Percentiles rank a stretch among this genome's conserved stretches.
phyloP scores from a whole-genome alignment of 2,888 invertebrate genomes.

The Pogonocherus hispidulus region DNA sequence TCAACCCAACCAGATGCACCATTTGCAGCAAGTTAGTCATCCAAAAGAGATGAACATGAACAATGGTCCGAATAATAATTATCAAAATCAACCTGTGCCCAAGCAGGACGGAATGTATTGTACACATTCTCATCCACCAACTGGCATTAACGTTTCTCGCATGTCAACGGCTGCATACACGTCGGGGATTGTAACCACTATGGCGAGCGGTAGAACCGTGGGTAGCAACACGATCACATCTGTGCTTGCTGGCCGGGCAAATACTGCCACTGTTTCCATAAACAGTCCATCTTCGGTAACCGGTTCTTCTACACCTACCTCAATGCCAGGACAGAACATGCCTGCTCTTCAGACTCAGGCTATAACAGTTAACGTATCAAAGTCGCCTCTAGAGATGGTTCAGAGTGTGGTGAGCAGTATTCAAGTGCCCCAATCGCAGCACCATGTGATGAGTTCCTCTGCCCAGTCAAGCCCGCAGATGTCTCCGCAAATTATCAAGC shows the following conservation, averaged over 20 bases:
- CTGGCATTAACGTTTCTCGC: not conserved
- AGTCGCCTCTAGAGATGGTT: conserved; percentile 83
- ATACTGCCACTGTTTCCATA: conserved; percentile 83
- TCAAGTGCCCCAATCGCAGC: conserved; percentile 71
- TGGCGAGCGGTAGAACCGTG: conserved; percentile 82
- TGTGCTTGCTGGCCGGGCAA: conserved; percentile 82
- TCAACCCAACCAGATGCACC: conserved; percentile 43
- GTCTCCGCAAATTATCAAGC: conserved; percentile 68
- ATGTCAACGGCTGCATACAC: conserved; percentile 40
- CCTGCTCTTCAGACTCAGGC: conserved; percentile 51
- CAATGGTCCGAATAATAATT: not conserved
- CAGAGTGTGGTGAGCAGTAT: conserved; percentile 82
- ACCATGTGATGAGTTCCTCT: conserved; percentile 50
- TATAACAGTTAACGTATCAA: conserved; percentile 68
- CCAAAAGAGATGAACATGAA: conserved; percentile 20
- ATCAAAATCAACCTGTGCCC: conserved; percentile 36
- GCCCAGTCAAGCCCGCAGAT: conserved; percentile 64
- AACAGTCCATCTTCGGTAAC: conserved; percentile 73
- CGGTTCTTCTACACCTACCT: conserved; percentile 60
- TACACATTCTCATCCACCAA: conserved; percentile 39
- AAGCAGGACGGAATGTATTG: conserved; percentile 50
- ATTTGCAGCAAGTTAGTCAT: conserved; percentile 38
- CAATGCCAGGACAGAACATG: conserved; percentile 38
- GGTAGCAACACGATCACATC: conserved; percentile 87
- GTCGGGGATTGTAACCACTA: conserved; percentile 72